Conservation (phyloP, 1,140 invertebrate genomes). For the Aphaenogaster ashmeadi region DNA sequence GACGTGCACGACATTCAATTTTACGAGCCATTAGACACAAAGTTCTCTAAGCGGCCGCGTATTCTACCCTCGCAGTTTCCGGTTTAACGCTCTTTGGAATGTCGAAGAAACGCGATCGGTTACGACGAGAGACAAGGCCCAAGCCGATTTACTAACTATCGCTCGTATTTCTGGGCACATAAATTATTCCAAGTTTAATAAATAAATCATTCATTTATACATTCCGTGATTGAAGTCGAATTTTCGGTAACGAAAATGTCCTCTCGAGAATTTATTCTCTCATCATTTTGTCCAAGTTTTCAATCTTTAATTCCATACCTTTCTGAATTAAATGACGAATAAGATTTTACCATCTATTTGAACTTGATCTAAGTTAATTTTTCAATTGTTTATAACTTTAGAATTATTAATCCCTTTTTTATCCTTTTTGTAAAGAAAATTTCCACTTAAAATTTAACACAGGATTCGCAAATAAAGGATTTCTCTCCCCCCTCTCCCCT, state of each 20-base stretch:
- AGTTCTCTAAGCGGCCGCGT: constrained; percentile 16
- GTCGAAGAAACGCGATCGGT: background rate
- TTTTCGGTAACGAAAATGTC: background rate
- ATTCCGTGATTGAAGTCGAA: background rate
- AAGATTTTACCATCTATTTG: background rate
- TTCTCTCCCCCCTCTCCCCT: too few relatives aligned
- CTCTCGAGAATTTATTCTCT: background rate
- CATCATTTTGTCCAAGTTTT: constrained; percentile 1
- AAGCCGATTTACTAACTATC: background rate
- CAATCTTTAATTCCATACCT: background rate
- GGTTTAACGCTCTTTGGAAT: constrained; percentile 10
- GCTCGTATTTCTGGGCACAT: background rate
- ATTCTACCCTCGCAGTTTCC: constrained; percentile 22
- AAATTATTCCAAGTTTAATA: background rate
- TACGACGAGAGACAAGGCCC: background rate
- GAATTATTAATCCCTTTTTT: background rate
- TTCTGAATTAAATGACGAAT: background rate
- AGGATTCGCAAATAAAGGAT: background rate
- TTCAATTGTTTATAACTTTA: background rate
- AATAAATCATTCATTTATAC: background rate
- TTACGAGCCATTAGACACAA: constrained; percentile 35
- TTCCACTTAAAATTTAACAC: background rate
- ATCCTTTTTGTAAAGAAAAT: background rate
- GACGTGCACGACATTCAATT: constrained; percentile 45
- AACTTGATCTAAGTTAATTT: background rate